Percentiles rank a stretch among this genome's conserved stretches.
These are phyloP conservation scores for Hirtodrosophila histrioides DNA, from an alignment of 2,888 invertebrate genomes.

Conservation along the genomic window DNA sequence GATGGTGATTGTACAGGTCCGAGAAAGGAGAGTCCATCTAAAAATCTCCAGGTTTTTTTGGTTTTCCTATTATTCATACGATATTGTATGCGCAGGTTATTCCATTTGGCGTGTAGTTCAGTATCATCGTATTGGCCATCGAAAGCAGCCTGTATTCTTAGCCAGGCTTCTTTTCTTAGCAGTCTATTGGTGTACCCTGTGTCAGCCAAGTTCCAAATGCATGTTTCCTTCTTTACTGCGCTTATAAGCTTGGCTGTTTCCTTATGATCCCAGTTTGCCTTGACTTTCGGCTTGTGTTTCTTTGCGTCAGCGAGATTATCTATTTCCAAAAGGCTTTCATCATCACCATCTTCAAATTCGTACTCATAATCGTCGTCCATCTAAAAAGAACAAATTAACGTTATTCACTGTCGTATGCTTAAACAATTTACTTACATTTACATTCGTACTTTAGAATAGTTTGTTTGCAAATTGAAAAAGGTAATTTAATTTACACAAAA, in stretches of 20 bases:
- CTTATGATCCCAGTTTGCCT: not conserved
- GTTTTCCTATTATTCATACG: not conserved
- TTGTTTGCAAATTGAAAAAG: not conserved
- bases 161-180: not conserved
- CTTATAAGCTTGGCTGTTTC: not conserved
- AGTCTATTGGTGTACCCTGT: not conserved
- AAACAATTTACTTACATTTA: too few species aligned
- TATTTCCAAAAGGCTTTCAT: not conserved
- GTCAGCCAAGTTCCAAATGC: slow-evolving; percentile 4
- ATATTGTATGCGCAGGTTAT: not conserved
- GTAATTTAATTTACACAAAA: not conserved
- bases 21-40: slow-evolving; percentile 1
- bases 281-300: not conserved
- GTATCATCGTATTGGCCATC: not conserved
- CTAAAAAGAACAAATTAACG: not conserved
- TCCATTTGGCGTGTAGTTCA: slow-evolving; percentile 14
- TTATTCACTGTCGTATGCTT: not conserved
- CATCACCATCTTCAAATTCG: not conserved
- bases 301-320: not conserved
- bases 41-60: slow-evolving; percentile 8
- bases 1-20: not conserved
- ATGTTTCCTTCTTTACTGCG: not conserved
- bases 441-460: too few species aligned
- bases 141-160: not conserved
- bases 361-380: not conserved